A percentile compares a stretch with the other conserved stretches of the same genome.
phyloP scores from a whole-genome alignment of 2,797 vertebrate species.

The Gymnodraco acuticeps region DNA sequence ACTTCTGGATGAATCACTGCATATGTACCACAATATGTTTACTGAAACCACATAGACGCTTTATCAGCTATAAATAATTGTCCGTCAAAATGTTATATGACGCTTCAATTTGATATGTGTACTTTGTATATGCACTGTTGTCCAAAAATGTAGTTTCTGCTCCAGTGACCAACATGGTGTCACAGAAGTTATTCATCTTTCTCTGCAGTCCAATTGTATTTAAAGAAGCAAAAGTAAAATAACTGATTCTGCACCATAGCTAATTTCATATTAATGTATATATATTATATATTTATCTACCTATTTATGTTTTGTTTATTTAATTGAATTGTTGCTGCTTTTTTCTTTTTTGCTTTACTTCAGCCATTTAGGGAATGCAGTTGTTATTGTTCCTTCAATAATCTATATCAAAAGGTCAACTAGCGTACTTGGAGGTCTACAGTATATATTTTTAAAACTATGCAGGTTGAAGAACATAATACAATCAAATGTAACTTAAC shows the following conservation, averaged over 20 bases:
- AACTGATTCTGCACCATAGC: too few relatives aligned
- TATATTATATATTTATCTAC: background rate
- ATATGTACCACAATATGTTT: background rate
- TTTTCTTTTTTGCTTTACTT: too few relatives aligned
- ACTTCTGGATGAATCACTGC: slow-evolving; percentile 13
- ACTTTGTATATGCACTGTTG: background rate
- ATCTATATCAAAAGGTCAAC: background rate
- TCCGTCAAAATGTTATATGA: background rate
- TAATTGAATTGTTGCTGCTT: too few relatives aligned
- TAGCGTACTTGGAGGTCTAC: background rate
- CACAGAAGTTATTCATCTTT: background rate
- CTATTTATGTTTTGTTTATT: background rate
- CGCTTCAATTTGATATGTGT: background rate
- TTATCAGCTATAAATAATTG: background rate
- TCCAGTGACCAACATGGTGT: background rate
- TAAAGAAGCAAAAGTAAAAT: too few relatives aligned
- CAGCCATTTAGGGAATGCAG: background rate
- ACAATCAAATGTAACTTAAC: background rate
- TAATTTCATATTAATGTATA: too few relatives aligned
- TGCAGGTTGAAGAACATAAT: background rate
- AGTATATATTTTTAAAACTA: background rate
- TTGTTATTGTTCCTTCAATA: background rate
- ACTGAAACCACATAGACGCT: background rate
- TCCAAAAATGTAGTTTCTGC: background rate
- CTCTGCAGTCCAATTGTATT: background rate